Base-by-base conservation (phyloP, 1,140 invertebrate genomes). In the Scaptodrosophila lebanonensis region DNA sequence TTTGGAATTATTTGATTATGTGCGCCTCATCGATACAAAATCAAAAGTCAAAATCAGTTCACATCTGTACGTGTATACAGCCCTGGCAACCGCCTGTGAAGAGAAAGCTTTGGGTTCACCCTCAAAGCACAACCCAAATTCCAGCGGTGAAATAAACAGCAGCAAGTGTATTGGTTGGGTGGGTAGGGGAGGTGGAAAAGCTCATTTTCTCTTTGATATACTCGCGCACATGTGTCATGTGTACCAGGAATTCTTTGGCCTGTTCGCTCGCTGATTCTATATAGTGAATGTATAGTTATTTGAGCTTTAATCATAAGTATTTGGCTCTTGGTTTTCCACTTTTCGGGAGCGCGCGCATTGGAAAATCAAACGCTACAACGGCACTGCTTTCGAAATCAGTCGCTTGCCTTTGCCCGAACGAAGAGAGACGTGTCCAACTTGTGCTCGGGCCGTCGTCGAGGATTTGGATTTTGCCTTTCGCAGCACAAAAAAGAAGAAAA, bases 391-490 rank as follows among this genome's bases (percentile, higher is more conserved):
- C 62, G 63, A 66, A 66, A 66, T 64, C 61, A 76, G 68, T 59
- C 57, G 58, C 44, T 56, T 61, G 68, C 58, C 63, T 71, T 66
- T 59, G 70, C 64, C 70, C 67, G 52, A 66, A 52, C 73, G 51
- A 62, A 77, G 72, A 77, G 72, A 68, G 68, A 57, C 69, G 50
- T 71, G 61, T 56, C 69, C 71, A 60, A n/a, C 64, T 67, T 67
- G 64, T 67, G 60, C 61, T 64, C 53, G 62, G 52, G 57, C 51
- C 58, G 62, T 60, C 57, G 66, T 71, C 71, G 75, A 79, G 73
- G 73, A 77, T 77, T 75, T 73, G 73, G 64, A 56, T 77, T 77
- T 67, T 65, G 60, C 62, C 53, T 58, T 60, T 66, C 59, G 56
- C 43, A 57, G 53, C 53, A 47, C 29, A 47, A 35, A 4, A 18